Percentiles rank a stretch among this genome's conserved stretches.
Conservation (phyloP, 1,140 invertebrate species). For the Holotrichia oblita region DNA sequence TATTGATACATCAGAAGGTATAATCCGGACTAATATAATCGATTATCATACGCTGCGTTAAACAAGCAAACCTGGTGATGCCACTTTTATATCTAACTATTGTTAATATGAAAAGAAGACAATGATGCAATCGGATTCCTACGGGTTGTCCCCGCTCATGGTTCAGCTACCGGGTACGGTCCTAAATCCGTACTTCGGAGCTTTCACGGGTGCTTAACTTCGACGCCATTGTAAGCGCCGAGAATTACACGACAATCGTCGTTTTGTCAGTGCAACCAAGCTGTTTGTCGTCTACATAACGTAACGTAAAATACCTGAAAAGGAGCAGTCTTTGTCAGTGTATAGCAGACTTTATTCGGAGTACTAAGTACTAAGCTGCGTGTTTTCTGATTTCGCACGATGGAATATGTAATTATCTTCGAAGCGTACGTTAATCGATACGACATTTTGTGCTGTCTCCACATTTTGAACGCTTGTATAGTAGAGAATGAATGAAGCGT, state of each 20-base stretch:
- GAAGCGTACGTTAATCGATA: conserved; percentile 24
- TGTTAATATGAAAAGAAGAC: neutral
- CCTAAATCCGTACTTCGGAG: conserved; percentile 14
- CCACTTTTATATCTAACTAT: neutral
- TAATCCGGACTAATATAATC: conserved; percentile 14
- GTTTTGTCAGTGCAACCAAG: neutral
- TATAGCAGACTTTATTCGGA: neutral
- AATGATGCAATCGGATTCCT: conserved; percentile 9
- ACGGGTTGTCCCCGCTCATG: neutral
- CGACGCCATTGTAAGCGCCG: neutral
- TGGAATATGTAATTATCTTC: neutral
- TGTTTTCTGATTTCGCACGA: neutral
- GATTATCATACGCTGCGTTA: conserved; percentile 14
- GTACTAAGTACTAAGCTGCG: neutral
- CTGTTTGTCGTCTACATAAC: neutral
- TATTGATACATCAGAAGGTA: neutral
- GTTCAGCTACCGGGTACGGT: conserved; percentile 1
- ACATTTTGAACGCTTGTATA: neutral
- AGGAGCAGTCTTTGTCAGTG: neutral
- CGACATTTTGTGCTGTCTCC: neutral
- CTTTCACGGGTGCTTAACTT: conserved; percentile 21
- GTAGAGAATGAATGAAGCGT: neutral
- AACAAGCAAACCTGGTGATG: conserved; percentile 18
- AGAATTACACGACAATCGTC: neutral
- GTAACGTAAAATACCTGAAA: neutral